A percentile compares a stretch with the other conserved stretches of the same genome.
Evolutionary conservation across 2,888 invertebrate species (phyloP).

Genomic region (Brenthis ino): DNA sequence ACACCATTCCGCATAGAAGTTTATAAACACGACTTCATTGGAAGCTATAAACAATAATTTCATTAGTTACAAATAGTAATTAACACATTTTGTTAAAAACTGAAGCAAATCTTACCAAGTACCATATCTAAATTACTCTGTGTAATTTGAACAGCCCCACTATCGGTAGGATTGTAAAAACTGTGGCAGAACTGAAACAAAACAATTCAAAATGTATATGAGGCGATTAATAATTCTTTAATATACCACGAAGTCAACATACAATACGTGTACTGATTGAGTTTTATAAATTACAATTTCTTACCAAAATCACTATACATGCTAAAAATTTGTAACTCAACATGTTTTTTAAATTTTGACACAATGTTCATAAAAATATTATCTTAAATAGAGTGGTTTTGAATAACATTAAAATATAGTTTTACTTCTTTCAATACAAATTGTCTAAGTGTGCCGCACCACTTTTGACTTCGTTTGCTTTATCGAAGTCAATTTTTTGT

Average conservation of each 20-base stretch:
- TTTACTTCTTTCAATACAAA: conserved; percentile 16
- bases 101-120: conserved; percentile 84
- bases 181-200: conserved; percentile 76
- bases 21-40: conserved; percentile 98
- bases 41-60: conserved; percentile 86
- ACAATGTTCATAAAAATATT: conserved; percentile 6
- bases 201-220: conserved; percentile 56
- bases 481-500: conserved; percentile 3
- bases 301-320: conserved; percentile 66
- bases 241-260: conserved; percentile 70
- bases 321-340: conserved; percentile 57
- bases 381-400: background rate
- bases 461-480: conserved; percentile 13
- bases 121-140: conserved; percentile 92
- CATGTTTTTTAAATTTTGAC: conserved; percentile 42
- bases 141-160: conserved; percentile 91
- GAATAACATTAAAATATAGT: conserved; percentile 16
- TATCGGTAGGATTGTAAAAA: conserved; percentile 90
- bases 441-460: conserved; percentile 22
- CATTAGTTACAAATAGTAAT: background rate
- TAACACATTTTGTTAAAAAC: conserved; percentile 14
- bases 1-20: conserved; percentile 99
- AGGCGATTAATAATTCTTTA: conserved; percentile 62
- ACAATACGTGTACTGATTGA: conserved; percentile 49
- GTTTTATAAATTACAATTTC: conserved; percentile 43